Percentiles rank a stretch among this genome's conserved stretches.
Conservation (phyloP, 2,888 invertebrate genomes). For the Balanococcus diminutus region DNA sequence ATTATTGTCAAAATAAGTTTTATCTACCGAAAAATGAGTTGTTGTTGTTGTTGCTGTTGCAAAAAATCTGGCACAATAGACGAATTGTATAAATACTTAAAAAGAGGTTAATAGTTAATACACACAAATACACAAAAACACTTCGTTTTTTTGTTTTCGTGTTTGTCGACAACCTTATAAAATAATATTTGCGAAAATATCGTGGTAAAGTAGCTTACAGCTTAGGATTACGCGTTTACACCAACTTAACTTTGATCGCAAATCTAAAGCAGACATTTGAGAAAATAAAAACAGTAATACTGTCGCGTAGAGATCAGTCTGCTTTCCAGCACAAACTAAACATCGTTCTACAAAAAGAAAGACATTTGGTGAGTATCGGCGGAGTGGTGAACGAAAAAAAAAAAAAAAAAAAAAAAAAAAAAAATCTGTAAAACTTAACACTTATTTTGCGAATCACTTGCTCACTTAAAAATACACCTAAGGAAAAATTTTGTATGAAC, state of each 20-base stretch:
- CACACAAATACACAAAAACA: not conserved
- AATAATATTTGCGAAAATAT: slow-evolving; percentile 29
- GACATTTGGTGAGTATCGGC: slow-evolving; percentile 53
- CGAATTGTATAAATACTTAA: not conserved
- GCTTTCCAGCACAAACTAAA: slow-evolving; percentile 49
- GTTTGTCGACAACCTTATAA: not conserved
- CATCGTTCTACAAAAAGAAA: slow-evolving; percentile 50
- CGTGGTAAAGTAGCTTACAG: slow-evolving; percentile 41
- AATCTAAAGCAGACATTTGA: slow-evolving; percentile 43
- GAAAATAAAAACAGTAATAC: slow-evolving; percentile 49
- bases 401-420: slow-evolving; percentile 34
- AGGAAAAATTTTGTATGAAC: slow-evolving; percentile 27
- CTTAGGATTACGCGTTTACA: slow-evolving; percentile 32
- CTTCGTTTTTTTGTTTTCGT: no score
- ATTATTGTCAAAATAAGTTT: slow-evolving; percentile 2
- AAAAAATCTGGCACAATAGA: not conserved
- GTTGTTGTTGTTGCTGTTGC: not conserved
- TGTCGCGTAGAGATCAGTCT: slow-evolving; percentile 51
- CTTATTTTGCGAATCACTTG: slow-evolving; percentile 39
- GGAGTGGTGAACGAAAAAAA: slow-evolving; percentile 43
- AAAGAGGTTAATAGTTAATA: not conserved
- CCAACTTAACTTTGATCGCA: slow-evolving; percentile 48
- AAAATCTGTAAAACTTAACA: slow-evolving; percentile 45
- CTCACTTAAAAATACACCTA: slow-evolving; percentile 28
- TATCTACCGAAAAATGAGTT: not conserved